A percentile compares a stretch with the other conserved stretches of the same genome.
phyloP scores from a whole-genome alignment of 2,888 invertebrate species.

The Saturnia pavonia region DNA sequence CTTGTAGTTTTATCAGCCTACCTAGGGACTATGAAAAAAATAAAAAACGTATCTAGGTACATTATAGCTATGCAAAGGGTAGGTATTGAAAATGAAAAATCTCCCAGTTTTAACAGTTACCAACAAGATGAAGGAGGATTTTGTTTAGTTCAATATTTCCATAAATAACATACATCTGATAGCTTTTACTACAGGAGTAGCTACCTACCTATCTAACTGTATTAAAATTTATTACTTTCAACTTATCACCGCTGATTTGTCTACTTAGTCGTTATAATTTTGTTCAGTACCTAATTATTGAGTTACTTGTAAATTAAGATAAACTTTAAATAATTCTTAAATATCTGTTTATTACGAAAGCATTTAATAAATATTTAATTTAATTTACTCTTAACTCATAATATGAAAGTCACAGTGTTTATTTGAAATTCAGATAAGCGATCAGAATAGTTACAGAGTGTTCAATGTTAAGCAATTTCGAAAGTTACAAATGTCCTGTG shows the following conservation, averaged over 20 bases:
- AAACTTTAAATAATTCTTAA: too few relatives aligned
- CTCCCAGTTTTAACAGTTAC: not conserved
- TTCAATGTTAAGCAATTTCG: not conserved
- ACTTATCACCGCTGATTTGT: too few relatives aligned
- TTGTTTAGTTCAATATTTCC: too few relatives aligned
- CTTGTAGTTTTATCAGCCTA: not conserved
- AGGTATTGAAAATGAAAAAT: not conserved
- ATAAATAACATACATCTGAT: too few relatives aligned
- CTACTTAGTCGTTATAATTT: too few relatives aligned
- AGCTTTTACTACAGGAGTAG: too few relatives aligned
- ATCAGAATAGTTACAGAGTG: not conserved
- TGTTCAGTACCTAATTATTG: too few relatives aligned
- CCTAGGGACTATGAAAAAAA: too few relatives aligned
- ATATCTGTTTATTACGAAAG: not conserved
- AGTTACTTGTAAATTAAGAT: too few relatives aligned
- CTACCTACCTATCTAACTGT: too few relatives aligned
- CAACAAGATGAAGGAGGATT: too few relatives aligned
- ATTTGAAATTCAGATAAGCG: not conserved
- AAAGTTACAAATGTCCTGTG: slow-evolving; percentile 21
- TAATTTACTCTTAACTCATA: not conserved
- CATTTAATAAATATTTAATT: not conserved
- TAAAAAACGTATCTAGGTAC: not conserved
- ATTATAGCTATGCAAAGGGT: not conserved
- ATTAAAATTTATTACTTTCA: too few relatives aligned
- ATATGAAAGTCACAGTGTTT: not conserved